phyloP scores from a whole-genome alignment of 2,113 vertebrate species.

The Clarias magur region DNA sequence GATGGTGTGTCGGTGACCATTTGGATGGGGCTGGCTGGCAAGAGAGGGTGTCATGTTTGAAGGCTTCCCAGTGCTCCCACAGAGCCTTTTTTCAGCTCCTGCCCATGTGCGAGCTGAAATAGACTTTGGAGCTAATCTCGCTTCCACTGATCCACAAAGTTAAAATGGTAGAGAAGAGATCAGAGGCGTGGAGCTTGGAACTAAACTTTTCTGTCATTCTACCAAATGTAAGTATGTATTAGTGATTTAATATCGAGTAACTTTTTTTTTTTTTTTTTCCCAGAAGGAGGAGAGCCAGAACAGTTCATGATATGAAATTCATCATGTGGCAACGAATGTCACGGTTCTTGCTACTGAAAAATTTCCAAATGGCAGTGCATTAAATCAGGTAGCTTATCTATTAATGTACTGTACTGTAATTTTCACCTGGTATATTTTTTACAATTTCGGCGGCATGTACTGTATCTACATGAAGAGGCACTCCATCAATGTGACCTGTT shows the following conservation, averaged over 20 bases:
- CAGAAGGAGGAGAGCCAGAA: neutral
- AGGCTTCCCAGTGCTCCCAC: constrained; percentile 24
- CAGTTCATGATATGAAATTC: neutral
- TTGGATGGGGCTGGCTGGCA: constrained; percentile 26
- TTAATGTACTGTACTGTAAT: neutral
- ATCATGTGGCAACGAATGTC: neutral
- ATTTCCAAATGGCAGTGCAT: neutral
- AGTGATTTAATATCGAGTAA: neutral
- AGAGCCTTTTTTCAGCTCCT: constrained; percentile 28
- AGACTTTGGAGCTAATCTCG: constrained; percentile 42
- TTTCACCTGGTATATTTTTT: neutral
- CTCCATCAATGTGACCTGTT: neutral
- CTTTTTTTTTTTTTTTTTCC: neutral
- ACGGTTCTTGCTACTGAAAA: neutral
- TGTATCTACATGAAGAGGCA: neutral
- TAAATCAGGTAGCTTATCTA: neutral
- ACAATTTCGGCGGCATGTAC: neutral
- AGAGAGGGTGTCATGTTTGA: constrained; percentile 39
- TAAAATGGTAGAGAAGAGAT: constrained; percentile 36
- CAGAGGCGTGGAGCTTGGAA: constrained; percentile 15
- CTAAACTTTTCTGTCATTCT: constrained; percentile 19
- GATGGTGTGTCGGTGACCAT: neutral
- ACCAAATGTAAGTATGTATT: constrained; percentile 1
- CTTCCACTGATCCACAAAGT: constrained; percentile 35
- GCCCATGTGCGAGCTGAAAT: constrained; percentile 47